Percentiles rank a stretch among this genome's conserved stretches.
phyloP scores from a whole-genome alignment of 2,113 vertebrate genomes.

The Melanerpes formicivorus region DNA sequence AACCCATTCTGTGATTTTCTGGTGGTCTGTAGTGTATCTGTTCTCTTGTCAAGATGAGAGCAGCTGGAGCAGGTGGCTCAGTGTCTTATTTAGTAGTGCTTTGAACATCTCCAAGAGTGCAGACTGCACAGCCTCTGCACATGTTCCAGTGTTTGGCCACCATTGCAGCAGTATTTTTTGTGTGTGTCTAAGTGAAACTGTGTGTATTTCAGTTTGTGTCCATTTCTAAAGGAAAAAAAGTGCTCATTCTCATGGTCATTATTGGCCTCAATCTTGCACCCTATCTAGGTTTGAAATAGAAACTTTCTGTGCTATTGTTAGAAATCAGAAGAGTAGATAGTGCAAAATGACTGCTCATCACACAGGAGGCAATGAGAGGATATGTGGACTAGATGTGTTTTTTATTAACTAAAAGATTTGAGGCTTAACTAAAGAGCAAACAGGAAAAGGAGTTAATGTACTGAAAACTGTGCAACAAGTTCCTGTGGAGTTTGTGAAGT shows the following conservation, averaged over 20 bases:
- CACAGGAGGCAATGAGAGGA: background rate
- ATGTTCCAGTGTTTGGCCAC: background rate
- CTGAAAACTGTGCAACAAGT: background rate
- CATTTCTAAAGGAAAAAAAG: background rate
- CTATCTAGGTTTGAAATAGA: background rate
- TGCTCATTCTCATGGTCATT: background rate
- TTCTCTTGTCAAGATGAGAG: background rate
- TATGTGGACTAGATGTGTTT: background rate
- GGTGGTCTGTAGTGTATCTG: too few species aligned
- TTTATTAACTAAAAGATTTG: background rate
- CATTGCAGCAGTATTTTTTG: background rate
- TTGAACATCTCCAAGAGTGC: background rate
- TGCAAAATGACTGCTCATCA: background rate
- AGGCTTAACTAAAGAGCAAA: background rate
- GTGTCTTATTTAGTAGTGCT: background rate
- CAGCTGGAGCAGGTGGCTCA: background rate
- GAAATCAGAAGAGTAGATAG: background rate
- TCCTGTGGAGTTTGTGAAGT: background rate
- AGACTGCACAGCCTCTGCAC: background rate
- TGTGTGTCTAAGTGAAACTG: background rate
- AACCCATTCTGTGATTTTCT: too few species aligned
- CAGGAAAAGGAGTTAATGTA: background rate
- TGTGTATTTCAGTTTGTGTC: background rate
- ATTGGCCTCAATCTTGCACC: background rate
- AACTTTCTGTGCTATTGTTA: background rate